phyloP scores from a whole-genome alignment of 2,888 invertebrate genomes.

The Rhorus exstirpatorius region DNA sequence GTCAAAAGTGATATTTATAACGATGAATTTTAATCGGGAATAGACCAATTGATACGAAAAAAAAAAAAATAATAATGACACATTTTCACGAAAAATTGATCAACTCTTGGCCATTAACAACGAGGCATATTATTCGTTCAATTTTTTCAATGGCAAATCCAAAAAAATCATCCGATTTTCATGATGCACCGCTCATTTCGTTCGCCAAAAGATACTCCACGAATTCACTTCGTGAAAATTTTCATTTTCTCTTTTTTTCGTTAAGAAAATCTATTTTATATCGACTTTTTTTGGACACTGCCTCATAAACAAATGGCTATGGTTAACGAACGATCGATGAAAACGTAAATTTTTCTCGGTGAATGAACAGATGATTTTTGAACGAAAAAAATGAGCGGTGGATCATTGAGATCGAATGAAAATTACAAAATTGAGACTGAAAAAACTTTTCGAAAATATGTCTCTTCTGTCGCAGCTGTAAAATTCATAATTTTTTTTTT shows the following conservation, averaged over 20 bases:
- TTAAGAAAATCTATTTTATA: too few species aligned
- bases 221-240: neutral
- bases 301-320: neutral
- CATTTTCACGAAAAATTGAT: constrained; percentile 3
- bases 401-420: neutral
- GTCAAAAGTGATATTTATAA: neutral
- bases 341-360: neutral
- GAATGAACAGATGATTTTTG: neutral
- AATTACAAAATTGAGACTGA: neutral
- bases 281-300: neutral
- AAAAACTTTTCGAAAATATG: neutral
- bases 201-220: neutral
- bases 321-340: neutral
- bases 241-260: too few species aligned
- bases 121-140: neutral
- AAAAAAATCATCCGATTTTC: neutral
- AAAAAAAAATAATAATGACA: constrained; percentile 2
- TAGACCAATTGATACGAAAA: neutral
- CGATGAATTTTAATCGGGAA: neutral
- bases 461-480: too few species aligned
- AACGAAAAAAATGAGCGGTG: neutral
- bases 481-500: too few species aligned
- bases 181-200: neutral
- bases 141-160: neutral
- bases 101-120: neutral